Conservation (phyloP, 2,113 vertebrate species). For the Tragulus kanchil region DNA sequence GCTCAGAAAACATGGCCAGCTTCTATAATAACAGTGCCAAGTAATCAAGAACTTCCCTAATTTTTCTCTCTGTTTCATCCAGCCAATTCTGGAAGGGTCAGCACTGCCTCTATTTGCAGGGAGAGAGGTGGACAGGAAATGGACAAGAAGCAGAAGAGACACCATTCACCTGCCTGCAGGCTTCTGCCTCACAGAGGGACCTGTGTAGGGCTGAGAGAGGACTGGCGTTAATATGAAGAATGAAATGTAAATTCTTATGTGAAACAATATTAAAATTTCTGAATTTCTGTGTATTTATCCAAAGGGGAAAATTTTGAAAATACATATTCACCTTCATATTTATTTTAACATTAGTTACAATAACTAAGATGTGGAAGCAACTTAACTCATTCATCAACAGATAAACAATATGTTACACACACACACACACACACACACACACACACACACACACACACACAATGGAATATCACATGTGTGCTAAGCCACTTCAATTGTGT, state of each 20-base stretch:
- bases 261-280: neutral
- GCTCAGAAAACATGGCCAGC: neutral
- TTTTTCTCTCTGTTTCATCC: neutral
- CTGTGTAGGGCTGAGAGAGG: neutral
- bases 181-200: neutral
- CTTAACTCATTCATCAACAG: neutral
- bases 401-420: neutral
- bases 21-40: neutral
- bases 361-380: neutral
- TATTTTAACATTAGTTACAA: neutral
- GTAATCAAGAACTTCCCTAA: neutral
- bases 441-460: too few relatives aligned
- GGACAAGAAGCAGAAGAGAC: neutral
- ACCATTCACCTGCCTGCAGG: rapidly evolving
- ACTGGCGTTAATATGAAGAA: neutral
- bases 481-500: too few relatives aligned
- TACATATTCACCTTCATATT: neutral
- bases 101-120: neutral
- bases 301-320: neutral
- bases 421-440: neutral
- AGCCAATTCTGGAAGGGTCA: rapidly evolving
- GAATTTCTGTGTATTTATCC: neutral
- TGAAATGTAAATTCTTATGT: too few relatives aligned
- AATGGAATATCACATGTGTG: too few relatives aligned
- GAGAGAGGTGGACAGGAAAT: neutral